Conservation (phyloP, 2,888 invertebrate genomes). For the Onchidella celtica region DNA sequence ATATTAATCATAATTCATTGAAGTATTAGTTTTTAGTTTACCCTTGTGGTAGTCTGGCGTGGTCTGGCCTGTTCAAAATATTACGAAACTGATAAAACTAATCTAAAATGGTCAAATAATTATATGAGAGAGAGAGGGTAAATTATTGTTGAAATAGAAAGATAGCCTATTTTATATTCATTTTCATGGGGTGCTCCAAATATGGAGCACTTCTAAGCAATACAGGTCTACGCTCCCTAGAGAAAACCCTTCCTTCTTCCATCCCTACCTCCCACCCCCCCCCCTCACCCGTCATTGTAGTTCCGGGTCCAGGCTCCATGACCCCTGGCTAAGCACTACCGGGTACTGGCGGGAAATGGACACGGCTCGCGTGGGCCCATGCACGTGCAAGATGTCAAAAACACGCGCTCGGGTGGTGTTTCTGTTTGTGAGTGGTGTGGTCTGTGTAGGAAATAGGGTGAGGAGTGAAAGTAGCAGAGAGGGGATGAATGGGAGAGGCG, state of each 20-base stretch:
- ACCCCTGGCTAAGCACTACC: not conserved
- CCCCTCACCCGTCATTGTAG: not conserved
- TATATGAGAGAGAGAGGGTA: no score
- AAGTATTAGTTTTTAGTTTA: no score
- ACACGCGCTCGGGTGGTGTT: not conserved
- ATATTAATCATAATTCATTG: no score
- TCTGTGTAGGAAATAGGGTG: not conserved
- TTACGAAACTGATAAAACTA: no score
- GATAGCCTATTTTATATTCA: no score
- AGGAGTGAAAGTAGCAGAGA: constrained; percentile 5
- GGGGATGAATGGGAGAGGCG: not conserved
- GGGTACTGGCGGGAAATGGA: not conserved
- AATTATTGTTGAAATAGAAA: no score
- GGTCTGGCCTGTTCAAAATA: no score
- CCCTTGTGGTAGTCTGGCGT: no score
- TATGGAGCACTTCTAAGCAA: no score
- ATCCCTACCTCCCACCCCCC: not conserved
- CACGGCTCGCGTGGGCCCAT: not conserved
- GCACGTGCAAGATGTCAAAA: constrained; percentile 38
- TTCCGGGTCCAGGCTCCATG: not conserved
- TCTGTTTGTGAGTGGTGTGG: constrained; percentile 24
- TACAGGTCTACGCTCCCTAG: no score
- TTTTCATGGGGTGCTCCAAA: no score
- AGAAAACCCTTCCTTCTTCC: not conserved
- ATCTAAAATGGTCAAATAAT: no score